Evolutionary conservation across 2,888 invertebrate species (phyloP).

Genomic region (Patella depressa): DNA sequence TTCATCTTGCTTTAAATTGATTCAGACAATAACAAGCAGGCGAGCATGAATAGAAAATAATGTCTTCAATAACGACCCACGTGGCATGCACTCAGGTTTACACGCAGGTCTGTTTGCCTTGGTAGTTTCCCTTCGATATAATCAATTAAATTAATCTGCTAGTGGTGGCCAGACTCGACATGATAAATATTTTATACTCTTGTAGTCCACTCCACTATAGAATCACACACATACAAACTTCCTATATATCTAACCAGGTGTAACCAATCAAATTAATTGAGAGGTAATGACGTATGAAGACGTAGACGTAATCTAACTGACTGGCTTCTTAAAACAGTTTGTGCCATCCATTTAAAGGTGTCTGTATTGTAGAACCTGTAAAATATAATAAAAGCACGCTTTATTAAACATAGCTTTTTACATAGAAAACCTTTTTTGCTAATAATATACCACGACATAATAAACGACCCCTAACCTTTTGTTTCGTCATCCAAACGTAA

Average conservation of each 20-base stretch:
- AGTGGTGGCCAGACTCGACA: slow-evolving; percentile 1
- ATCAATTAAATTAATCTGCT: slow-evolving; percentile 6
- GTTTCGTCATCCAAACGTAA: no score
- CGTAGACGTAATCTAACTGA: no score
- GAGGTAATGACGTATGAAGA: neutral
- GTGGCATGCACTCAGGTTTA: neutral
- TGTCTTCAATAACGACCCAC: slow-evolving; percentile 7
- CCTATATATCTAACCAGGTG: neutral
- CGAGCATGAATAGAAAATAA: slow-evolving; percentile 10
- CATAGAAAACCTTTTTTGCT: no score
- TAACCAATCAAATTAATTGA: slow-evolving; percentile 6
- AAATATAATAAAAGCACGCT: no score
- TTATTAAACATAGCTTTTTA: no score
- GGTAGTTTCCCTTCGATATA: slow-evolving; percentile 10
- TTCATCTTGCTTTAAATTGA: slow-evolving; percentile 52
- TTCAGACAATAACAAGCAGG: neutral
- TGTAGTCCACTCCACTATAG: neutral
- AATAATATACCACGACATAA: no score
- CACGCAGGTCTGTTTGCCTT: slow-evolving; percentile 7
- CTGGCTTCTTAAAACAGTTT: no score
- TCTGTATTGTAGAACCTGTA: no score
- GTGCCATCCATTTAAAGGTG: no score
- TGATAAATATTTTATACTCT: slow-evolving; percentile 8
- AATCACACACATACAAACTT: neutral
- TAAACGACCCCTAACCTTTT: no score